A percentile compares a stretch with the other conserved stretches of the same genome.
Conservation (phyloP, 1,140 invertebrate genomes). For the Ceratina australensis region DNA sequence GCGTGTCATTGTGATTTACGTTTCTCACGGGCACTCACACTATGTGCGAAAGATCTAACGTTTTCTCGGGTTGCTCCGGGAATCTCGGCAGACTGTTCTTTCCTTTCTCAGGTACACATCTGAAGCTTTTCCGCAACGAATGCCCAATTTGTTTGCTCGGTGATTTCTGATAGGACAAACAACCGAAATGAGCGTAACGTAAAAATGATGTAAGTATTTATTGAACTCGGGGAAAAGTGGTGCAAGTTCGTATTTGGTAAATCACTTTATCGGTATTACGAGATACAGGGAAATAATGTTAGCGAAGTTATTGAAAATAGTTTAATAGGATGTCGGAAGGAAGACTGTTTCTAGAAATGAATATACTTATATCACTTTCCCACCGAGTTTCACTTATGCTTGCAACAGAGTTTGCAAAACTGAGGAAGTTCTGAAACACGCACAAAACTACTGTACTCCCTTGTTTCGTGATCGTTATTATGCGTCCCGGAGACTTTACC, state of each 20-base stretch:
- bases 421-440: slow-evolving; percentile 75
- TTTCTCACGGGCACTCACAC: slow-evolving; percentile 85
- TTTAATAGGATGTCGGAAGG: too few species aligned
- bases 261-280: background rate
- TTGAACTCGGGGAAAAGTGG: too few species aligned
- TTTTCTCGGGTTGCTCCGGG: slow-evolving; percentile 95
- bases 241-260: too few species aligned
- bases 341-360: too few species aligned
- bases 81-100: slow-evolving; percentile 90
- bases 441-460: slow-evolving; percentile 98
- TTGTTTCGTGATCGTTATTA: slow-evolving; percentile 97
- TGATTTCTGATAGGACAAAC: slow-evolving; percentile 82
- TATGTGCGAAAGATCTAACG: slow-evolving; percentile 96
- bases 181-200: background rate
- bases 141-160: slow-evolving; percentile 95
- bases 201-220: background rate
- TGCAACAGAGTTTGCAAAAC: too few species aligned
- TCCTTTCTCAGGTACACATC: slow-evolving; percentile 95
- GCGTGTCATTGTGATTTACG: background rate
- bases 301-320: too few species aligned
- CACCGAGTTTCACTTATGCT: too few species aligned
- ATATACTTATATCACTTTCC: too few species aligned
- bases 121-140: slow-evolving; percentile 96
- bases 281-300: background rate
- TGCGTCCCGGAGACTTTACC: slow-evolving; percentile 94